phyloP scores from a whole-genome alignment of 2,888 invertebrate genomes.

The Sinodicranocentrus sp. region DNA sequence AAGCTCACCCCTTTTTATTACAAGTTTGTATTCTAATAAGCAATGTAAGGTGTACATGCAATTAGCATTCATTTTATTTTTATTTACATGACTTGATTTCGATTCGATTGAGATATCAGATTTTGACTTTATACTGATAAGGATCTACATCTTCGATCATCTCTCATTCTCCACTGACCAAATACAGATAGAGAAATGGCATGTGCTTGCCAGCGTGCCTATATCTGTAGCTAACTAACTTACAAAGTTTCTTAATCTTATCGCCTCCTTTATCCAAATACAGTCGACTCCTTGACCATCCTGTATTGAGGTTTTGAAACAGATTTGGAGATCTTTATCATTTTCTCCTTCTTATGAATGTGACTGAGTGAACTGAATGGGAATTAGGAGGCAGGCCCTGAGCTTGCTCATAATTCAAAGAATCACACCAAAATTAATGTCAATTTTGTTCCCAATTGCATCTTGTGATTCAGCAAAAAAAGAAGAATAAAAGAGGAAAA shows the following conservation, averaged over 20 bases:
- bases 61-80: constrained; percentile 44
- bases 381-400: constrained; percentile 44
- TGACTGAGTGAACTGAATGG: constrained; percentile 10
- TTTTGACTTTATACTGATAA: constrained; percentile 29
- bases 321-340: constrained; percentile 54
- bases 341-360: neutral
- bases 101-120: constrained; percentile 43
- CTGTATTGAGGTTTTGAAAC: constrained; percentile 26
- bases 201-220: constrained; percentile 14
- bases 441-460: constrained; percentile 50
- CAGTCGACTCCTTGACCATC: constrained; percentile 18
- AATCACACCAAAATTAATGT: constrained; percentile 53
- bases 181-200: constrained; percentile 17
- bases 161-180: neutral
- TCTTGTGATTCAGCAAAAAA: constrained; percentile 47
- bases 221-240: too few relatives aligned
- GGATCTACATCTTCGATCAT: constrained; percentile 22
- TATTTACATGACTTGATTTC: constrained; percentile 37
- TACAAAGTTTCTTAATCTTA: too few relatives aligned
- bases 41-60: constrained; percentile 38
- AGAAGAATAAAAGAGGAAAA: neutral
- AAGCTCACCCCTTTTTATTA: too few relatives aligned
- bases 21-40: too few relatives aligned
- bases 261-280: constrained; percentile 32
- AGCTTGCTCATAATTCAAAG: constrained; percentile 54